These are phyloP conservation scores for Tenebrosternarchus preto DNA, from an alignment of 2,113 vertebrate species.

Conservation along the genomic window DNA sequence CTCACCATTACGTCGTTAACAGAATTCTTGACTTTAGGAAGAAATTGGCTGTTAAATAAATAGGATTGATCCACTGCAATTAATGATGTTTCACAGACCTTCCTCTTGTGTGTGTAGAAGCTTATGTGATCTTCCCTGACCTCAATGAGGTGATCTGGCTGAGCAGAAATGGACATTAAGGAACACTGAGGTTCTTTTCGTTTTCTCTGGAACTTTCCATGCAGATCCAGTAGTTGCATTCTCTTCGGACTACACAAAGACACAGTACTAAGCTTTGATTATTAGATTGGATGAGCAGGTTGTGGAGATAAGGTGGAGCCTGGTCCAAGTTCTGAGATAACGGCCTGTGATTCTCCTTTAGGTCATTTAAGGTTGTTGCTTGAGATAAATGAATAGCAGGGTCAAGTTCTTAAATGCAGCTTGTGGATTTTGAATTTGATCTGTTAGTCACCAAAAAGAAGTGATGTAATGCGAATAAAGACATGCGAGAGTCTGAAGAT, in stretches of 20 bases:
- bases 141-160: neutral
- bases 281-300: too few species aligned
- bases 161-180: neutral
- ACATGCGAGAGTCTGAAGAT: too few species aligned
- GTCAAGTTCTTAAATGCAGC: neutral
- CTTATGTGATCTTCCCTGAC: neutral
- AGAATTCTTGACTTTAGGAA: constrained; percentile 24
- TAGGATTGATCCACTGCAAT: constrained; percentile 18
- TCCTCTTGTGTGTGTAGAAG: neutral
- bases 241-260: neutral
- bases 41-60: constrained; percentile 39
- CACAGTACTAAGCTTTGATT: constrained; percentile 7
- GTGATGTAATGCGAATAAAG: too few species aligned
- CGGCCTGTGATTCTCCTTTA: neutral
- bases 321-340: neutral
- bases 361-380: neutral
- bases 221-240: neutral
- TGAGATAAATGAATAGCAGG: neutral
- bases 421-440: neutral
- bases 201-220: neutral
- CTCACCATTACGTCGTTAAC: neutral
- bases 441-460: neutral
- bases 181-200: neutral
- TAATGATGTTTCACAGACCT: neutral
- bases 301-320: too few species aligned